Base-by-base conservation (phyloP, 2,888 invertebrate genomes). In the Phaedon cochleariae region DNA sequence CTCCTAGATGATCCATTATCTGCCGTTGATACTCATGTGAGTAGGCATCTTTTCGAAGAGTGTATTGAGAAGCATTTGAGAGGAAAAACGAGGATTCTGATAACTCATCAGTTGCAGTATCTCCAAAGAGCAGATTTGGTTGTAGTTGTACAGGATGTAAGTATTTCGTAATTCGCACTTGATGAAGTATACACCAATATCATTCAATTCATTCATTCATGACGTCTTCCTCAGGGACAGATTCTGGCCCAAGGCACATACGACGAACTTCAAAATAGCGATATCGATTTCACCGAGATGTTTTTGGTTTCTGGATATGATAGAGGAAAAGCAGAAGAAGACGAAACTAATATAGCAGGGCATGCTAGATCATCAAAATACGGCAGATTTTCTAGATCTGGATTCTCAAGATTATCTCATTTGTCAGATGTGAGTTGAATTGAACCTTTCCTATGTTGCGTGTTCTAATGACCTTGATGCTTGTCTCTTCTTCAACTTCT, bases 1-100 rank as follows among this genome's bases (percentile, higher is more conserved):
- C 82, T 94, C 2, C 80, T 94, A 37, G 94, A 94, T 78, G 94
- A 94, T 83, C 93, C 94, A 0, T 80, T 94, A 1, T 91, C 91
- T 60, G 93, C 93, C 0, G 93, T 94, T 0, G 94, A 94, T 80
- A 86, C 91, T 0, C 89, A 90, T 67, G 93, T 94, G 12, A 90
- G 92, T 0, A 87, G 89, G 65, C 90, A 91, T 80, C 83, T 94
- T 6, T 93, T 93, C 76, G 88, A 92, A 54, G 87, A 92, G 82
- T 94, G 92, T 53, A 90, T 93, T 53, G 82, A 84, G 5, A 82
- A 84, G 9, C 84, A 85, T 64, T 81, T 92, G 67, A 82, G 81
- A 54, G 81, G 85, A 2, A 90, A 89, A 79, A 88, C 89, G 0
- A 82, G 89, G 64, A 86, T 92, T 67, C 84, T 92, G 15, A 89